Percentiles rank a stretch among this genome's conserved stretches.
These are phyloP conservation scores for Leptodactylus fallax DNA, from an alignment of 2,797 vertebrate genomes.

Conservation along the genomic window DNA sequence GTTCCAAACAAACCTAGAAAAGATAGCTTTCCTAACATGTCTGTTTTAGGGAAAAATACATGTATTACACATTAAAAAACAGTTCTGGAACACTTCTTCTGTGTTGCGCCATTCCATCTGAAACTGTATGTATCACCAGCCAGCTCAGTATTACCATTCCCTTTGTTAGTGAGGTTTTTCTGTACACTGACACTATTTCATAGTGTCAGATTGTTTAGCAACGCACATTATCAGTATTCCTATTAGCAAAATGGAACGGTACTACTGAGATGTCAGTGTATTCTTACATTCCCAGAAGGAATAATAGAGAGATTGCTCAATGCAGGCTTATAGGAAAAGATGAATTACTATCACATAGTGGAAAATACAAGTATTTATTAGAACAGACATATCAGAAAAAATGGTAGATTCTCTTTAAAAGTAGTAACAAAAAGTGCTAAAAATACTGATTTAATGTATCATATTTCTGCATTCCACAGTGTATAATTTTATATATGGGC, in stretches of 20 bases:
- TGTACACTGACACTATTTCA: neutral
- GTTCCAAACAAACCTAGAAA: neutral
- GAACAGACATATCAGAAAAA: neutral
- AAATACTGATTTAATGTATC: conserved; percentile 43
- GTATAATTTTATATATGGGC: conserved; percentile 17
- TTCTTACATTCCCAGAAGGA: neutral
- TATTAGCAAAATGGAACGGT: neutral
- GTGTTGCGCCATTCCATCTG: neutral
- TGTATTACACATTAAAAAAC: neutral
- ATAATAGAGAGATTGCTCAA: neutral
- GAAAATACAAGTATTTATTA: neutral
- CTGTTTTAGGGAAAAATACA: neutral
- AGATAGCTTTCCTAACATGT: neutral
- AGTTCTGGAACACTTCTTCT: neutral
- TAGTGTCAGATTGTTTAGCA: neutral
- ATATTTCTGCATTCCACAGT: conserved; percentile 25
- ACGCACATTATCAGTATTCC: neutral
- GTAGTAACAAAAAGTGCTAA: neutral
- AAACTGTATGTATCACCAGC: neutral
- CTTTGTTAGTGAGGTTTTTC: neutral
- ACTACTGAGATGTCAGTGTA: neutral
- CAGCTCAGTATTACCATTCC: neutral
- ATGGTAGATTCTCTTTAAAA: neutral
- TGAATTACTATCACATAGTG: neutral
- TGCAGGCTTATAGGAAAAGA: neutral